Evolutionary conservation across 2,113 vertebrate species (phyloP), one percentile per base, ranked within the genome.

Genomic region (Corydoras maculifer): DNA sequence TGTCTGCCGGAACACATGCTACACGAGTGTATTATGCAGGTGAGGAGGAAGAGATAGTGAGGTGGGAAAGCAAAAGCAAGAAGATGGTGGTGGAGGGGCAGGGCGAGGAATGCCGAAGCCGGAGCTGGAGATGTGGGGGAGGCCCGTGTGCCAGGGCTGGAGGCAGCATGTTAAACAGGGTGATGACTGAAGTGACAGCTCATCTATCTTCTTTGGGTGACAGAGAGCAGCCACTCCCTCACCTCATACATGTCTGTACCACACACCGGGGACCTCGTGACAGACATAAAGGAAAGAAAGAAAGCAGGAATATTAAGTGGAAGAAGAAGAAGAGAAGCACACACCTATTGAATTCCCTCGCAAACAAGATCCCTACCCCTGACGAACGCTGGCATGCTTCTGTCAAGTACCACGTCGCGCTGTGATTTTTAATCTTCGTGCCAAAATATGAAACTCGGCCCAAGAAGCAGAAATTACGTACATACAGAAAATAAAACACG

Each of bases 161-260:
- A 72, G 65, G 76, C 76, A 72, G 82, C 82, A 80, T 8, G 43
- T 72, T 81, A 81, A 70, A 78, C 57, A 80, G 49, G 72, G 48
- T 76, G 68, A 84, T 70, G 75, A 86, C 84, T 80, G 76, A 85
- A 30, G 75, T 78, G 75, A 80, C 77, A 10, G 68, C 76, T 84
- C 80, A 80, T 83, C 78, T 72, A 71, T 80, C 83, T 81, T 80
- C 55, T 79, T 74, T 80, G 64, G 54, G 66, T 66, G 63, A 75
- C 78, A 68, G 59, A 53, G 65, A 77, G 54, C 58, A 54, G 65
- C 73, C 5, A 76, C 77, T 29, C 67, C 54, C 66, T 65, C 69
- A 68, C 62, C 72, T 55, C 51, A 8, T 58, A 71, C 61, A 55
- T 63, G 70, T 70, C 58, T 62, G 43, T 13, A 18, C 35, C 58